Percentiles rank a stretch among this genome's conserved stretches.
These are phyloP conservation scores for Hippopotamyrus pictus DNA, from an alignment of 2,797 vertebrate species.

Conservation along the genomic window DNA sequence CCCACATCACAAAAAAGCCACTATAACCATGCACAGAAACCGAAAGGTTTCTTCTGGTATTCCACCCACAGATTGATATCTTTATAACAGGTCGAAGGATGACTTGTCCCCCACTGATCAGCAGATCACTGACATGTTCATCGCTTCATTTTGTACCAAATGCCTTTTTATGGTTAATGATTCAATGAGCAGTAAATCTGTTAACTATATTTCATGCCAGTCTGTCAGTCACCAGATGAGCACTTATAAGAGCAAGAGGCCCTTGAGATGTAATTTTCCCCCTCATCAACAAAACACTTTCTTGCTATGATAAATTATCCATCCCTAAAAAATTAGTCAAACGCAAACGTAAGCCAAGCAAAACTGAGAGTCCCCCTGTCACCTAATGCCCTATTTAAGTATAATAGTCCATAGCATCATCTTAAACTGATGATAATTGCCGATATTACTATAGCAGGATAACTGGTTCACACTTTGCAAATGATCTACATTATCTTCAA, in stretches of 20 bases:
- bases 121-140: not conserved
- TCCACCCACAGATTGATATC: not conserved
- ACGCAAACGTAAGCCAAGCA: not conserved
- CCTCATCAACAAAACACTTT: not conserved
- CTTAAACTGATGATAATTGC: not conserved
- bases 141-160: not conserved
- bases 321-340: not conserved
- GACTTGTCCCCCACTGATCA: not conserved
- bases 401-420: not conserved
- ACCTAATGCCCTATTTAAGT: not conserved
- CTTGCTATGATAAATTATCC: not conserved
- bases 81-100: not conserved
- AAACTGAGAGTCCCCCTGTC: not conserved
- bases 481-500: not conserved
- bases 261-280: not conserved
- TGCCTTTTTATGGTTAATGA: not conserved
- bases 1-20: not conserved
- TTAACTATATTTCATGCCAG: not conserved
- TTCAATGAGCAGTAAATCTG: not conserved
- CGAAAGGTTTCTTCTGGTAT: not conserved
- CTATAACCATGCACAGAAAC: not conserved
- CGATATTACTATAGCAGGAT: not conserved
- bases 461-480: not conserved
- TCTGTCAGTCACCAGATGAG: not conserved
- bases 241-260: not conserved